Evolutionary conservation across 1,140 invertebrate genomes (phyloP), one percentile per base, ranked within the genome.

Genomic region (Drosophila nigromelanica): DNA sequence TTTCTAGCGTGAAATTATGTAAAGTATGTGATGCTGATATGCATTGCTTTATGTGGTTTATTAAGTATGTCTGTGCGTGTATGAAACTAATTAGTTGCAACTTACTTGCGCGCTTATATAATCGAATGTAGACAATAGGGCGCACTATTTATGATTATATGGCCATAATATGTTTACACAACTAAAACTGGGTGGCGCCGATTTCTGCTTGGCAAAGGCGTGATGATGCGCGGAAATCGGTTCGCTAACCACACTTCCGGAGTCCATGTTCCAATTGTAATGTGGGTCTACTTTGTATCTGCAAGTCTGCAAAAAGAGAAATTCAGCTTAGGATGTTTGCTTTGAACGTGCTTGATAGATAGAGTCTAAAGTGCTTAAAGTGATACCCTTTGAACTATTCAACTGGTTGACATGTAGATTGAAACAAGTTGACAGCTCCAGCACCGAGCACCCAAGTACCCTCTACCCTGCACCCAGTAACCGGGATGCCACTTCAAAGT

Each of bases 151-250:
- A 48, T 27, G 27, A 21, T 42, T 62, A 62, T 74, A 55, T 18
- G 40, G 33, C 33, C 33, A 60, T 35, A 39, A 59, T 35, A 47
- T 51, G 30, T 51, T 47, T 56, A 42, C 61, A 27, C 52, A 54
- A 52, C 47, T 72, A 59, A 48, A 66, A 72, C 52, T 45, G 14
- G 5, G 12, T 8, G 90, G 91, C 61, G 90, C 90, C 50, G 90
- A 91, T 78, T 91, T 91, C 78, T 91, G 90, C 69, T 91, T 91
- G 68, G 89, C 76, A 60, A 91, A 91, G 56, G 87, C 89, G 78
- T 90, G 90, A 91, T 91, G 90, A 81, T 90, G 90, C 76, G 89
- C 87, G 55, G 90, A 90, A 76, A 91, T 91, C 48, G 90, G 90
- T 77, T 91, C 90, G 61, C 90, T 91, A 81, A 90, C 78, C 76